phyloP scores from a whole-genome alignment of 2,888 invertebrate genomes.

The Cremastobaeus sp. region DNA sequence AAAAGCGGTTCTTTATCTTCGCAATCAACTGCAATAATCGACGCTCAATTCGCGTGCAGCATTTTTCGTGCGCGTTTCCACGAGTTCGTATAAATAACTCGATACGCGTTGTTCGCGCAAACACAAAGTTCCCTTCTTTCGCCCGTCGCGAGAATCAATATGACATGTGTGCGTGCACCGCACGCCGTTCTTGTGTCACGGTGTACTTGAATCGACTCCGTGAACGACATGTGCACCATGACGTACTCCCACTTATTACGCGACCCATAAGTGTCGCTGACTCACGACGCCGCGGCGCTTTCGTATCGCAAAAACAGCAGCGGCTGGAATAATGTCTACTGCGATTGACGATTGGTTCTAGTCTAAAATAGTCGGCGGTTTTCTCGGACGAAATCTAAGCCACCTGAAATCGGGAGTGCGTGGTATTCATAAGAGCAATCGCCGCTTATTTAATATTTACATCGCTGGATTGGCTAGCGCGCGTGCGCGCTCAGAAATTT shows the following conservation, averaged over 20 bases:
- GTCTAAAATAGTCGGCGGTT: too few species aligned
- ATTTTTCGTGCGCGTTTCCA: slow-evolving; percentile 14
- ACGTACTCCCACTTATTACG: not conserved
- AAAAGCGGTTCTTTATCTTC: too few species aligned
- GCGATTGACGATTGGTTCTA: slow-evolving; percentile 9
- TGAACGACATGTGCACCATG: slow-evolving; percentile 25
- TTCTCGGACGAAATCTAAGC: too few species aligned
- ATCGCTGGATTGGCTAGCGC: too few species aligned
- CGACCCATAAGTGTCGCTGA: slow-evolving; percentile 30
- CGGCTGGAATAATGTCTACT: not conserved
- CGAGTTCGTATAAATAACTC: slow-evolving; percentile 19
- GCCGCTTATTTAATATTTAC: too few species aligned
- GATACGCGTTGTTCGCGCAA: slow-evolving; percentile 12
- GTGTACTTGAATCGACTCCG: slow-evolving; percentile 38
- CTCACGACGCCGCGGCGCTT: slow-evolving; percentile 22
- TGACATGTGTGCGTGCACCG: slow-evolving; percentile 13
- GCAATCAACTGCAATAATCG: too few species aligned
- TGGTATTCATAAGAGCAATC: too few species aligned
- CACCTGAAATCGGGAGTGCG: too few species aligned
- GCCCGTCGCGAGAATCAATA: slow-evolving; percentile 35
- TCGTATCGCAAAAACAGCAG: slow-evolving; percentile 10
- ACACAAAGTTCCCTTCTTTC: slow-evolving; percentile 16
- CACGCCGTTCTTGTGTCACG: slow-evolving; percentile 4
- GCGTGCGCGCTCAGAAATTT: too few species aligned
- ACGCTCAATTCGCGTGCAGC: too few species aligned